Evolutionary conservation across 2,797 vertebrate species (phyloP).

Genomic region (Delichon dasypus): DNA sequence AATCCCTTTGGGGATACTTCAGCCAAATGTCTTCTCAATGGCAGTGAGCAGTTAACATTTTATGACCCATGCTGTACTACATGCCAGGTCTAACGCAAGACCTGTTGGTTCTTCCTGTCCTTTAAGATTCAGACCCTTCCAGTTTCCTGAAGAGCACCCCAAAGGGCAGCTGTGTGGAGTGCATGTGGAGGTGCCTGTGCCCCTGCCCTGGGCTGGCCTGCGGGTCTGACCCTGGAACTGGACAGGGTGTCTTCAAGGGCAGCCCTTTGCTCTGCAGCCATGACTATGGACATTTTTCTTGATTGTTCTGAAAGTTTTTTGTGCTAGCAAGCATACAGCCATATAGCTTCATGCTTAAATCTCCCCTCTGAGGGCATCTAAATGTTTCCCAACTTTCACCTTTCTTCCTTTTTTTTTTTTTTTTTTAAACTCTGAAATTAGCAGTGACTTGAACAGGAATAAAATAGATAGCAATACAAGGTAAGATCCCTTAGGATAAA

Average conservation of each 20-base stretch:
- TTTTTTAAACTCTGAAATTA: not conserved
- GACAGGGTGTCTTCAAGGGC: not conserved
- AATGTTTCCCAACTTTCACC: not conserved
- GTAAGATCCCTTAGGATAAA: not conserved
- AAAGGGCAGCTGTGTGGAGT: rapidly evolving
- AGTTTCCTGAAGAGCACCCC: not conserved
- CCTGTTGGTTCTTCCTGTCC: not conserved
- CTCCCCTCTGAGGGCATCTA: not conserved
- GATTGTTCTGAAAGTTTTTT: not conserved
- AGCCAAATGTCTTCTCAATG: not conserved
- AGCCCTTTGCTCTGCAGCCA: rapidly evolving
- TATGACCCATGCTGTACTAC: not conserved
- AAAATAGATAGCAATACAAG: not conserved
- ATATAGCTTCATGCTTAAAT: not conserved
- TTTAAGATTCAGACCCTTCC: not conserved
- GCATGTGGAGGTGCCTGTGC: not conserved
- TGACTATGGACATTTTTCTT: not conserved
- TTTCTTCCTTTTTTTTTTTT: not conserved
- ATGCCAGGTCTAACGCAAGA: not conserved
- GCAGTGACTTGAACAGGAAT: not conserved
- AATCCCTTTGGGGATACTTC: not conserved
- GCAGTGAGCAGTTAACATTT: not conserved
- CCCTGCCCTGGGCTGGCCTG: not conserved
- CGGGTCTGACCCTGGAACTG: not conserved
- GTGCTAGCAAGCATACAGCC: not conserved